Base-by-base conservation (phyloP, 2,888 invertebrate genomes). In the Chrysina gloriosa region DNA sequence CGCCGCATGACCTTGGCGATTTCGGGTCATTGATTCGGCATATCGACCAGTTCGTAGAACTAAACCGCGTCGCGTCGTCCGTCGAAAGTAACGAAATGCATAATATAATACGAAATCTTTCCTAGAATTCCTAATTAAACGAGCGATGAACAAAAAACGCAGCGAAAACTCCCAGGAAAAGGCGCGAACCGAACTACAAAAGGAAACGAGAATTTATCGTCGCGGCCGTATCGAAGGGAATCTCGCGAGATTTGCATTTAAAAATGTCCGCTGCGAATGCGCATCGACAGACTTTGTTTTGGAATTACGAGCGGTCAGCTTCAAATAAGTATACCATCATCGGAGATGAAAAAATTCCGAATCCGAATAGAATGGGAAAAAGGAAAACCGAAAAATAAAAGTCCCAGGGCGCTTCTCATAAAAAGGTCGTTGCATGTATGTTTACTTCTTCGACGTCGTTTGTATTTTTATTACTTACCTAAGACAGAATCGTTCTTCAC, bases 91-190 rank as follows among this genome's bases (percentile, higher is more conserved):
- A n/a, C 50, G 29, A 50, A 50, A 50, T 50, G 50, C 50, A 50
- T 50, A 50, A 27, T 50, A 27, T 27, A 50, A 50, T 29, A n/a
- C 50, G 50, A 27, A 50, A 50, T 50, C 50, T 25, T 50, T 50
- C 50, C 50, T 25, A 50, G 50, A 50, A 50, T 27, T 50, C 11
- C 27, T 50, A 50, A 50, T 50, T 50, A 48, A 14, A 16, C 2
- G 16, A 16, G 2, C 3, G 11, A 39, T 14, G n/a, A n/a, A 39
- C 39, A 39, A 3, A 39, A 14, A 3, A 16, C 9, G 19, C 14
- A 14, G 19, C n/a, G 19, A 42, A 14, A 5, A 42, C 7, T 42
- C 42, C 7, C 42, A 42, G 42, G 11, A n/a, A 42, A 42, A 42
- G 19, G 19, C 14, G 42, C 42, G 19, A n/a, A 9, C 42, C 16